Evolutionary conservation across 2,797 vertebrate species (phyloP).

Genomic region (Anguilla anguilla): DNA sequence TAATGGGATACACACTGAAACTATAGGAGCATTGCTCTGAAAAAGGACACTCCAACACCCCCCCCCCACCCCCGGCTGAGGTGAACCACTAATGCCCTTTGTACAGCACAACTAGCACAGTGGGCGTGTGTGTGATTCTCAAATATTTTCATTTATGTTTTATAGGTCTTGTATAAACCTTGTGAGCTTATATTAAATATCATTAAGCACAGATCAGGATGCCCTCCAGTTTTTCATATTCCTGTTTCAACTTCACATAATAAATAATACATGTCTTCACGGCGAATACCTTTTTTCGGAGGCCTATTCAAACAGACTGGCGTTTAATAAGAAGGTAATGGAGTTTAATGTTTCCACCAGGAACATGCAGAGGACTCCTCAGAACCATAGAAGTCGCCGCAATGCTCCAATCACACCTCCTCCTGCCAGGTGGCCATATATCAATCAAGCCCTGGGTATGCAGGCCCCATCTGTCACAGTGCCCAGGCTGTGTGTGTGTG

Average conservation of each 20-base stretch:
- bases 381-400: neutral
- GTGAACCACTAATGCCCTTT: slow-evolving; percentile 4
- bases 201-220: neutral
- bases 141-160: slow-evolving; percentile 36
- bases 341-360: slow-evolving; percentile 17
- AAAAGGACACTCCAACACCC: slow-evolving; percentile 13
- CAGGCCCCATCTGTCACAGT: neutral
- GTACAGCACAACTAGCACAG: slow-evolving; percentile 12
- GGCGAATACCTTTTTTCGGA: neutral
- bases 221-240: slow-evolving; percentile 10
- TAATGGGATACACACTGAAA: neutral
- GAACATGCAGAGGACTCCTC: neutral
- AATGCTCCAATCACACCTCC: slow-evolving; percentile 14
- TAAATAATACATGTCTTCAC: slow-evolving; percentile 22
- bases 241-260: slow-evolving; percentile 14
- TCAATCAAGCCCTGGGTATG: slow-evolving; percentile 17
- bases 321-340: neutral
- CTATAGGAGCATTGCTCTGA: neutral
- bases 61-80: neutral
- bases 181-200: slow-evolving; percentile 25
- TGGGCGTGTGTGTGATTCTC: slow-evolving; percentile 20
- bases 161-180: slow-evolving; percentile 33
- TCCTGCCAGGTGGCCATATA: slow-evolving; percentile 20
- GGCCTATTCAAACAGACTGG: slow-evolving; percentile 30
- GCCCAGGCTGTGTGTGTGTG: neutral